phyloP scores from a whole-genome alignment of 2,113 vertebrate species.

The Bos taurus region ARS-UCD2.0 NC_037338.1:101598501-101599000 shows the following conservation, averaged over 20 bases:
- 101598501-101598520: constrained; percentile 67
- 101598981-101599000: constrained; percentile 78
- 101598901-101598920: constrained; percentile 81
- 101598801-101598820: constrained; percentile 84
- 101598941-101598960: constrained; percentile 80
- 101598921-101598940: constrained; percentile 90
- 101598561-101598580: constrained; percentile 79
- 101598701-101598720: constrained; percentile 82
- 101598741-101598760: constrained; percentile 76
- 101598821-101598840: constrained; percentile 82
- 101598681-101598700: constrained; percentile 80
- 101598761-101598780: constrained; percentile 78
- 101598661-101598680: constrained; percentile 80
- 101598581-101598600: constrained; percentile 75
- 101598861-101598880: constrained; percentile 71
- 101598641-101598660: constrained; percentile 84
- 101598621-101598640: constrained; percentile 86
- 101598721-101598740: constrained; percentile 78
- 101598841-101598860: constrained; percentile 80
- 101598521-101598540: constrained; percentile 71
- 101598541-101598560: constrained; percentile 84
- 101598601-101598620: constrained; percentile 89
- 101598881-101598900: constrained; percentile 77
- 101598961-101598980: constrained; percentile 84
- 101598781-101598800: constrained; percentile 82